Conservation (phyloP, 2,888 invertebrate species). For the Hyposoter didymator region DNA sequence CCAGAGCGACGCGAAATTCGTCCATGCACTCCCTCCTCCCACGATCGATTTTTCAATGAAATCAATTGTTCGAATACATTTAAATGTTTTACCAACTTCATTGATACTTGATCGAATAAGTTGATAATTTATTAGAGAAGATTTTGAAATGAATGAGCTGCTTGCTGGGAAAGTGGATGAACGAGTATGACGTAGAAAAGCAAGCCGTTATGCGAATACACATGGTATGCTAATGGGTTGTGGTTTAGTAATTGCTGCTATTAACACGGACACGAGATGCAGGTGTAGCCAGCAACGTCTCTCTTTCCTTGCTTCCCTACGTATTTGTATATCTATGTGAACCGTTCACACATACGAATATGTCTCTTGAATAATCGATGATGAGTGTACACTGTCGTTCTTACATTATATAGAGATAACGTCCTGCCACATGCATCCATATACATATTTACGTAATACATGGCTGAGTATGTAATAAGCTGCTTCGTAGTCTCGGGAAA, state of each 20-base stretch:
- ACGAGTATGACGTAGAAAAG: constrained; percentile 51
- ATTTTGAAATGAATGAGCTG: constrained; percentile 4
- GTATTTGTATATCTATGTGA: constrained; percentile 13
- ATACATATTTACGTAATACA: constrained; percentile 9
- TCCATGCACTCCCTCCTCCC: not conserved
- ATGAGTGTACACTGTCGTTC: constrained; percentile 59
- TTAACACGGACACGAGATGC: constrained; percentile 68
- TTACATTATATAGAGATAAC: constrained; percentile 39
- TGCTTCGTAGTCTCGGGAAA: constrained; percentile 51
- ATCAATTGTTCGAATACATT: not conserved
- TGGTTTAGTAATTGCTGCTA: constrained; percentile 74
- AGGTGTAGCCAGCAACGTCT: constrained; percentile 55
- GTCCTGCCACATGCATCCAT: not conserved
- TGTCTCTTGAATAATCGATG: constrained; percentile 72
- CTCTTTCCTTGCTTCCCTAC: constrained; percentile 24
- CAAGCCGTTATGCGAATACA: constrained; percentile 44
- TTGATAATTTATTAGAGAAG: not conserved
- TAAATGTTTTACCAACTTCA: not conserved
- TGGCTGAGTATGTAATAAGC: constrained; percentile 47
- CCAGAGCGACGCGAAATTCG: not conserved
- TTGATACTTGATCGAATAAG: not conserved
- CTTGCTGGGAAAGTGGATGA: constrained; percentile 39
- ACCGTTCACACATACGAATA: not conserved
- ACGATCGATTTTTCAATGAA: not conserved
- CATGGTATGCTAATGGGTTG: constrained; percentile 73